Conservation (phyloP, 2,113 vertebrate genomes). For the Turnix velox region DNA sequence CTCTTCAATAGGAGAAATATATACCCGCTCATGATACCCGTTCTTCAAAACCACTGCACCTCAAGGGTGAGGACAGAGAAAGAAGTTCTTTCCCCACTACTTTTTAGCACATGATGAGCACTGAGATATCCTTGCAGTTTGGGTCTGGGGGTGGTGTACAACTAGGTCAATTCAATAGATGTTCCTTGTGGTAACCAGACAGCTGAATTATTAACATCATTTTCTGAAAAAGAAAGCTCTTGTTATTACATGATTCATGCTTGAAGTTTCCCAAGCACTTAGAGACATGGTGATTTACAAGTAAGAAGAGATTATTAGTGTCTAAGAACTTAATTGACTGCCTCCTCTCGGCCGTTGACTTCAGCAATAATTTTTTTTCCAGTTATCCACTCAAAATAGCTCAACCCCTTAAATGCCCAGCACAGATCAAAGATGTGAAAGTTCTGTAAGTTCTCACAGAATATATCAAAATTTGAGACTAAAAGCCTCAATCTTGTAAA, state of each 20-base stretch:
- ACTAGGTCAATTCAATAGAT: conserved; percentile 14
- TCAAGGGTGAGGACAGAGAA: not conserved
- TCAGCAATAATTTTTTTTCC: conserved; percentile 35
- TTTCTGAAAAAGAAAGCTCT: not conserved
- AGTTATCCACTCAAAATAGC: conserved; percentile 2
- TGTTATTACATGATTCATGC: not conserved
- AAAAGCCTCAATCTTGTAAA: conserved; percentile 34
- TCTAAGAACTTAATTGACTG: conserved; percentile 31
- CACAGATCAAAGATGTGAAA: not conserved
- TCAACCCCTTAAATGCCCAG: not conserved
- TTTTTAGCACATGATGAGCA: not conserved
- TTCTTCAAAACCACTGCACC: not conserved
- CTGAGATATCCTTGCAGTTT: not conserved
- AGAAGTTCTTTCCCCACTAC: rapidly evolving
- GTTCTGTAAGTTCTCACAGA: not conserved
- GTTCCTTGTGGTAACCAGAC: not conserved
- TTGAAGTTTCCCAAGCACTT: conserved; percentile 11
- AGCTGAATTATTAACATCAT: conserved; percentile 36
- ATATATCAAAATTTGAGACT: conserved; percentile 11
- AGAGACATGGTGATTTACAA: conserved; percentile 9
- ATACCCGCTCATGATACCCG: not conserved
- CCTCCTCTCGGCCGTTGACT: not conserved
- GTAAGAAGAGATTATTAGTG: conserved; percentile 26
- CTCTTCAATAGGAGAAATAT: not conserved
- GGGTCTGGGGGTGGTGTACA: not conserved